phyloP scores from a whole-genome alignment of 1,140 invertebrate genomes.

The Apis dorsata region DNA sequence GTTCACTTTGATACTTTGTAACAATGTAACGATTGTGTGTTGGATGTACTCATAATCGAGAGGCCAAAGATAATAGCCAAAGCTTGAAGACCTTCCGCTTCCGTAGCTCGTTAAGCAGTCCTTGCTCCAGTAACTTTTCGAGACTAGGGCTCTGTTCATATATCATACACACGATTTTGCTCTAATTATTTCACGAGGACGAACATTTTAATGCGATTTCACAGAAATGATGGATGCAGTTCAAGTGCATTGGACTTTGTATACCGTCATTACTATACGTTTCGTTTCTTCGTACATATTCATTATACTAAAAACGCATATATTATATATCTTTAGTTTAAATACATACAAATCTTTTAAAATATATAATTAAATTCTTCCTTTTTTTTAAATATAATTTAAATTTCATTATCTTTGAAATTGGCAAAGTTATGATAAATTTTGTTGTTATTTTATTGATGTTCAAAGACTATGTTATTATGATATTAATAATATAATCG shows the following conservation, averaged over 20 bases:
- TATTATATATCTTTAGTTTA: too few relatives aligned
- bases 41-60: neutral
- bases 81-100: neutral
- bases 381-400: too few relatives aligned
- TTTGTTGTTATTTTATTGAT: too few relatives aligned
- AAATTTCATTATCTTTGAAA: too few relatives aligned
- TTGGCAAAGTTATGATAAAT: too few relatives aligned
- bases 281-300: neutral
- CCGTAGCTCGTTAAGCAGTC: conserved; percentile 9
- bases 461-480: too few relatives aligned
- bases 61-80: neutral
- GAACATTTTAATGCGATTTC: neutral
- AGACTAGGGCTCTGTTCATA: neutral
- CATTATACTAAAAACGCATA: too few relatives aligned
- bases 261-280: too few relatives aligned
- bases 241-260: neutral
- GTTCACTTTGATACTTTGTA: neutral
- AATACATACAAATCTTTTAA: too few relatives aligned
- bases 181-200: conserved; percentile 21
- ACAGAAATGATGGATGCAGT: neutral
- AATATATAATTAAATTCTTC: too few relatives aligned
- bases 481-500: too few relatives aligned
- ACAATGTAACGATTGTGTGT: neutral
- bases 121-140: conserved; percentile 17
- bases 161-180: neutral